Percentiles rank a stretch among this genome's conserved stretches.
Conservation (phyloP, 2,888 invertebrate species). For the Schizaphis graminum region DNA sequence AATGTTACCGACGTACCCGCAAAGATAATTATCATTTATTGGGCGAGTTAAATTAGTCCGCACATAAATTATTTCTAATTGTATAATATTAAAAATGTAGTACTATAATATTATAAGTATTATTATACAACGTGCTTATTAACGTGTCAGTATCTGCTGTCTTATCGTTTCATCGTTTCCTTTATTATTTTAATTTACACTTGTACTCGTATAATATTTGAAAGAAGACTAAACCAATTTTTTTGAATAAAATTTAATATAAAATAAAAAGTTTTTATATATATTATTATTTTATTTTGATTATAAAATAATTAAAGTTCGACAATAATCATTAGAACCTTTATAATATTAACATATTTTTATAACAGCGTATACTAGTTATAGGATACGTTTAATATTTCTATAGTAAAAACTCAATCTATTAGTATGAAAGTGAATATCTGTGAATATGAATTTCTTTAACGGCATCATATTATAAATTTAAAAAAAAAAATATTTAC, state of each 20-base stretch:
- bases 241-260: not conserved
- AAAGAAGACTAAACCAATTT: not conserved
- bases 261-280: not conserved
- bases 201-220: not conserved
- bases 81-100: not conserved
- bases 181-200: not conserved
- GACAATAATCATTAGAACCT: not conserved
- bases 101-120: not conserved
- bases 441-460: not conserved
- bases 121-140: not conserved
- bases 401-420: not conserved
- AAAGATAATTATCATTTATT: slow-evolving; percentile 29
- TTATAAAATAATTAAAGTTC: not conserved
- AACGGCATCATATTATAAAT: not conserved
- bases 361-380: not conserved
- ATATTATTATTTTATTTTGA: not conserved
- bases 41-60: slow-evolving; percentile 16
- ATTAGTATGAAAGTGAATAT: not conserved
- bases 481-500: not conserved
- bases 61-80: slow-evolving; percentile 54
- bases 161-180: not conserved
- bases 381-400: not conserved
- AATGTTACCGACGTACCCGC: slow-evolving; percentile 28
- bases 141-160: not conserved
- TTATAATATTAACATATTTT: not conserved